These are phyloP conservation scores for Gymnarchus niloticus DNA, from an alignment of 2,113 vertebrate species.

Conservation along the genomic window DNA sequence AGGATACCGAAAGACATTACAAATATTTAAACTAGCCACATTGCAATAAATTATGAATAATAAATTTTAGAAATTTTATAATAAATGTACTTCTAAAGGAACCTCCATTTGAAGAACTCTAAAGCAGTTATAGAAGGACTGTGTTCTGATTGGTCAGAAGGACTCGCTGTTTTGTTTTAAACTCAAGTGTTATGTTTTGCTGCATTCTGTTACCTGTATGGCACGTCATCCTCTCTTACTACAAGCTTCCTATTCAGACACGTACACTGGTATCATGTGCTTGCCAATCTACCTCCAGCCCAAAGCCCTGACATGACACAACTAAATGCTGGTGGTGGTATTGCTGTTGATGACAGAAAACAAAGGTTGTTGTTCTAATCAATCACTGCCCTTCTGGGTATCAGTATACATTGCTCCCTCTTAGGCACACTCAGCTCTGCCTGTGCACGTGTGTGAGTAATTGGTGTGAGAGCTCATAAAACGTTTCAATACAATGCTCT, in stretches of 20 bases:
- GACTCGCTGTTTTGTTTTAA: not conserved
- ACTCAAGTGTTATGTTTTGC: not conserved
- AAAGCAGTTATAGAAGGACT: not conserved
- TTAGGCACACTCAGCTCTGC: not conserved
- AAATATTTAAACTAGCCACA: no score
- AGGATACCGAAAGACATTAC: no score
- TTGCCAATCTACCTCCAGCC: not conserved
- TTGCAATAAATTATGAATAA: not conserved
- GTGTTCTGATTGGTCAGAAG: not conserved
- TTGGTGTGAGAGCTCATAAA: no score
- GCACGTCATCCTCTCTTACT: not conserved
- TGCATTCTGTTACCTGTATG: not conserved
- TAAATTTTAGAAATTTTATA: not conserved
- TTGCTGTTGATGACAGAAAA: not conserved
- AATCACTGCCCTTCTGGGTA: not conserved
- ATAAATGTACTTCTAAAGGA: not conserved
- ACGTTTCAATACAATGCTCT: no score
- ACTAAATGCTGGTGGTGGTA: not conserved
- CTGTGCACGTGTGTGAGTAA: no score
- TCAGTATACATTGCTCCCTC: not conserved
- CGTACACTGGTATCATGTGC: not conserved
- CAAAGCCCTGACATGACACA: not conserved
- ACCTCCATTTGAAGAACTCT: not conserved
- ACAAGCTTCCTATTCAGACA: not conserved
- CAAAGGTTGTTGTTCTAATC: no score